Base-by-base conservation (phyloP, 2,888 invertebrate genomes). In the Philaethria dido region DNA sequence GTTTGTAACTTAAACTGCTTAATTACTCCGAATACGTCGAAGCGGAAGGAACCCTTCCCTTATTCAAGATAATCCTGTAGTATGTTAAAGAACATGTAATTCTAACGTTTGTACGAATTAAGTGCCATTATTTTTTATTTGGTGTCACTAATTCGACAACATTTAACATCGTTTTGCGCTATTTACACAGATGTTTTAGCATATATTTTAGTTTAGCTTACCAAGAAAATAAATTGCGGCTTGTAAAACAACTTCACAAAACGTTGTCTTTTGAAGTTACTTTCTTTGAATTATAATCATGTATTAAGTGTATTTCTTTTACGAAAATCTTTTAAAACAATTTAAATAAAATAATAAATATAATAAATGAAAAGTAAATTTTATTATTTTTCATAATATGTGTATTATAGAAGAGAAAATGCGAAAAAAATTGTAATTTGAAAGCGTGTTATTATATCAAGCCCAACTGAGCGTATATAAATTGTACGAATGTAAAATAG, bases 1-100 rank as follows among this genome's bases (percentile, higher is more conserved):
- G 61, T 55, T 33, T 54, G 65, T 66, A 66, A 66, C 61, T 66
- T 29, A 55, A 61, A 47, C 60, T 47, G 25, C 61, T 61, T 54
- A 54, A 61, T 66, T 61, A 61, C 13, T 45, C 54, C 20, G 14
- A 66, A 61, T 36, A 61, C 52, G 22, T 22, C 54, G 61, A 61
- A 60, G 33, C 33, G 45, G 20, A 60, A 60, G 22, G 60, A 60
- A 60, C 45, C 45, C 45, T 47, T 60, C 33, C 47, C 33, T 47
- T 45, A 20, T 60, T 20, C 14, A 47, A 47, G 60, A 22, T 60
- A 60, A 60, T 60, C 60, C 60, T 33, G 33, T 47, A 47, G 33
- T 47, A 47, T 47, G 45, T 59, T 44, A 16, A 59, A 59, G 44
- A 18, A 60, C 33, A 14, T 47, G 44, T 60, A 60, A 47, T 60